phyloP scores from a whole-genome alignment of 1,140 invertebrate species.

The Berghia stephanieae region DNA sequence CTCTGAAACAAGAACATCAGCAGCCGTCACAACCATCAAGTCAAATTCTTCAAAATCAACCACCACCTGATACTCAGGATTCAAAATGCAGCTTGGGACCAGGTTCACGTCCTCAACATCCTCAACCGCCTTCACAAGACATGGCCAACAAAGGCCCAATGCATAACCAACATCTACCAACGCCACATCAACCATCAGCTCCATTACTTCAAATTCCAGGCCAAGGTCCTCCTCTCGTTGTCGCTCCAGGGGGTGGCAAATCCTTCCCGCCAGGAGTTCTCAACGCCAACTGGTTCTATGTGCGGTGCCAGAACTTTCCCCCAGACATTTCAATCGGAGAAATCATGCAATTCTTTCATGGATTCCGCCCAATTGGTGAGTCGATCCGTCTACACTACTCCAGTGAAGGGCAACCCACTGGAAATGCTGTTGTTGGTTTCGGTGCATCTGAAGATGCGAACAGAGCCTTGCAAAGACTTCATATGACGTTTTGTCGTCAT shows the following conservation, averaged over 20 bases:
- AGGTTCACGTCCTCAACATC: not conserved
- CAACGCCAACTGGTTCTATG: constrained; percentile 40
- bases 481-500: constrained; percentile 39
- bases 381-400: constrained; percentile 59
- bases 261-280: constrained; percentile 42
- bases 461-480: constrained; percentile 74
- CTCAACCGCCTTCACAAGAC: not conserved
- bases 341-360: constrained; percentile 84
- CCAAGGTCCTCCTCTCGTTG: constrained; percentile 31
- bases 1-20: too few relatives aligned
- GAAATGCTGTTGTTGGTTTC: constrained; percentile 88
- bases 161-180: not conserved
- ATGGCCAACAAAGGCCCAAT: not conserved
- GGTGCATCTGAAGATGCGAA: constrained; percentile 78
- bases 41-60: not conserved
- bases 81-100: too few relatives aligned
- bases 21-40: constrained; percentile 25
- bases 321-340: constrained; percentile 86
- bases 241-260: constrained; percentile 19
- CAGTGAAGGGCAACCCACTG: constrained; percentile 74
- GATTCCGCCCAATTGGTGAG: constrained; percentile 56
- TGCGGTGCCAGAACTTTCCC: constrained; percentile 78
- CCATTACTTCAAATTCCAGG: not conserved
- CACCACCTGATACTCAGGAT: not conserved
- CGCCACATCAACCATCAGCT: not conserved